Evolutionary conservation across 2,113 vertebrate species (phyloP).

Genomic region (Lampris megalopsis): DNA sequence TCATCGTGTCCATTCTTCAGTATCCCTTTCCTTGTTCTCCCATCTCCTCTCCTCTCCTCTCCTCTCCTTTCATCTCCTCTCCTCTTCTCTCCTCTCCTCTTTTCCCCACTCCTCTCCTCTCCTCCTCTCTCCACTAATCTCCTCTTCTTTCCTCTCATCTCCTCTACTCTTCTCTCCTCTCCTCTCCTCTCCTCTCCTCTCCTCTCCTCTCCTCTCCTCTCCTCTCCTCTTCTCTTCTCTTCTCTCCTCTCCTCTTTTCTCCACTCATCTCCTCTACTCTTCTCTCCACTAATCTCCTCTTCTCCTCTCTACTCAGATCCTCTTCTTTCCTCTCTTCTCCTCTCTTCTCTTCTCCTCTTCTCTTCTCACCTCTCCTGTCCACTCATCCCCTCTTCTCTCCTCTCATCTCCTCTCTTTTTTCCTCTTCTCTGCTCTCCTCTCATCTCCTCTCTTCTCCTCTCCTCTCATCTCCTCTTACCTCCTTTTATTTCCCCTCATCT

Average conservation of each 20-base stretch:
- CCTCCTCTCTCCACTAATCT: not conserved
- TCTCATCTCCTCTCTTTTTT: not conserved
- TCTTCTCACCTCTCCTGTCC: conserved; percentile 35
- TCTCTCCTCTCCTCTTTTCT: conserved; percentile 50
- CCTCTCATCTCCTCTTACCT: not conserved
- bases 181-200: conserved; percentile 15
- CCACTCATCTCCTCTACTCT: not conserved
- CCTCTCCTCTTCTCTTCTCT: conserved; percentile 67
- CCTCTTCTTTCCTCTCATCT: not conserved
- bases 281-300: not conserved
- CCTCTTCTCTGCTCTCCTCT: not conserved
- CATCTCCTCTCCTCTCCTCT: too few species aligned
- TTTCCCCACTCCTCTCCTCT: too few species aligned
- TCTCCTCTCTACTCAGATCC: not conserved
- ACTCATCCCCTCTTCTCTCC: not conserved
- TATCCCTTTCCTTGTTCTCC: too few species aligned
- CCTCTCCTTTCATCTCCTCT: too few species aligned
- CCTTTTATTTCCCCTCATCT: not conserved
- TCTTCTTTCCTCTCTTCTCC: not conserved
- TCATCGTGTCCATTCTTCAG: too few species aligned
- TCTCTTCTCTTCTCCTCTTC: conserved; percentile 7
- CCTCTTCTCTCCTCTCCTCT: too few species aligned
- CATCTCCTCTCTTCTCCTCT: not conserved
- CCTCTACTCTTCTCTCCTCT: not conserved
- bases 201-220: conserved; percentile 29